A percentile compares a stretch with the other conserved stretches of the same genome.
Conservation (phyloP, 1,140 invertebrate genomes). For the Pseudomyrmex flavicornis region DNA sequence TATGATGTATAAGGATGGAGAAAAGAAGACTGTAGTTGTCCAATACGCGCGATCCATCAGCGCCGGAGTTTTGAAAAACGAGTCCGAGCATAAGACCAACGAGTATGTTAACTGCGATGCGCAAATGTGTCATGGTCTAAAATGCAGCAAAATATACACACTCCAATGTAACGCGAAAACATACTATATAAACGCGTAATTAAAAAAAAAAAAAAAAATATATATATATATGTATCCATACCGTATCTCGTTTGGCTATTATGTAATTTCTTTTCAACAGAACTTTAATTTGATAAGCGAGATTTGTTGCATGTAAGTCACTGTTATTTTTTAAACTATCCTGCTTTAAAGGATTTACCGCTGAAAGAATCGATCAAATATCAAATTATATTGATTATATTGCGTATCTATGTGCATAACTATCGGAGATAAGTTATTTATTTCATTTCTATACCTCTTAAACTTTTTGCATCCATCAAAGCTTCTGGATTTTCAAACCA, state of each 20-base stretch:
- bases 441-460: constrained; percentile 84
- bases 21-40: constrained; percentile 94
- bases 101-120: constrained; percentile 90
- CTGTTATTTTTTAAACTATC: constrained; percentile 17
- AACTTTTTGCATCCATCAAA: constrained; percentile 85
- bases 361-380: constrained; percentile 48
- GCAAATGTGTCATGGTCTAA: constrained; percentile 95
- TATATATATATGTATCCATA: constrained; percentile 72
- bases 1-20: constrained; percentile 92
- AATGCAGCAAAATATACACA: constrained; percentile 64
- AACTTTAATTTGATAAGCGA: constrained; percentile 89
- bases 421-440: background rate
- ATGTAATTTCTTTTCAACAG: constrained; percentile 89
- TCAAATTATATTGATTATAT: background rate
- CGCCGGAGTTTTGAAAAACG: constrained; percentile 89
- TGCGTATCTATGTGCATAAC: background rate
- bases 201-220: background rate
- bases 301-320: constrained; percentile 89
- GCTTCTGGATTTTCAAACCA: constrained; percentile 88
- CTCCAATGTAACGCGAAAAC: background rate
- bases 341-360: constrained; percentile 58
- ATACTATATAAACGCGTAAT: background rate
- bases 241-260: constrained; percentile 90
- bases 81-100: constrained; percentile 91
- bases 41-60: constrained; percentile 90